Percentiles rank a stretch among this genome's conserved stretches.
Conservation (phyloP, 2,888 invertebrate species). For the Lasioglossum pauxillum region DNA sequence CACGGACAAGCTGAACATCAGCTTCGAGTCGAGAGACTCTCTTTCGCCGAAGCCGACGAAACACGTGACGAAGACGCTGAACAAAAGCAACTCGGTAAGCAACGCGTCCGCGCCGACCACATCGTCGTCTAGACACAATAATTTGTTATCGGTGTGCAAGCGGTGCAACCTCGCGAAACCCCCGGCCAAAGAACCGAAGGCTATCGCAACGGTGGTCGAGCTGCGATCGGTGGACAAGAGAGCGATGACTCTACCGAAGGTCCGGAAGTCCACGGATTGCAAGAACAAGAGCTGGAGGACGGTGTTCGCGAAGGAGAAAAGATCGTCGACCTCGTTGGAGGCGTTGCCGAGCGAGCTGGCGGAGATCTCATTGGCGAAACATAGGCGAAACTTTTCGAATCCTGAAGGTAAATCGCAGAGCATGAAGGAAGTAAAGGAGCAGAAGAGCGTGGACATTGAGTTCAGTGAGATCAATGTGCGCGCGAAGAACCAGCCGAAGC, state of each 20-base stretch:
- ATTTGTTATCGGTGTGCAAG: slow-evolving; percentile 74
- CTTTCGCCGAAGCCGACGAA: slow-evolving; percentile 74
- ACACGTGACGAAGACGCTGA: slow-evolving; percentile 72
- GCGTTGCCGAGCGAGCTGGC: slow-evolving; percentile 73
- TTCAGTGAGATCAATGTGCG: slow-evolving; percentile 78
- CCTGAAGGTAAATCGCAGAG: slow-evolving; percentile 77
- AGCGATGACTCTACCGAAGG: slow-evolving; percentile 82
- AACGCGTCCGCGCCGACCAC: slow-evolving; percentile 53
- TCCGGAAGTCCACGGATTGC: slow-evolving; percentile 78
- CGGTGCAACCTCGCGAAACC: slow-evolving; percentile 77
- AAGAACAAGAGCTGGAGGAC: slow-evolving; percentile 81
- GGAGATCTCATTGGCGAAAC: slow-evolving; percentile 69
- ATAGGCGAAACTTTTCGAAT: slow-evolving; percentile 79
- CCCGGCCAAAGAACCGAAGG: slow-evolving; percentile 64
- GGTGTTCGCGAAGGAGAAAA: slow-evolving; percentile 82
- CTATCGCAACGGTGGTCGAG: slow-evolving; percentile 71
- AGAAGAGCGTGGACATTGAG: slow-evolving; percentile 68
- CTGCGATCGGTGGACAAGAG: slow-evolving; percentile 76
- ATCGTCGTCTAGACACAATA: slow-evolving; percentile 65
- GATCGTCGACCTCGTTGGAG: slow-evolving; percentile 81
- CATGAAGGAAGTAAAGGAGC: slow-evolving; percentile 55
- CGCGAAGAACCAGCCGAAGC: slow-evolving; percentile 67
- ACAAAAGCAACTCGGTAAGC: slow-evolving; percentile 78
- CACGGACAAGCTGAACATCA: slow-evolving; percentile 86
- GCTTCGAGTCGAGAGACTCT: slow-evolving; percentile 84